Conservation (phyloP, 2,888 invertebrate species). For the Druceiella hillmani region DNA sequence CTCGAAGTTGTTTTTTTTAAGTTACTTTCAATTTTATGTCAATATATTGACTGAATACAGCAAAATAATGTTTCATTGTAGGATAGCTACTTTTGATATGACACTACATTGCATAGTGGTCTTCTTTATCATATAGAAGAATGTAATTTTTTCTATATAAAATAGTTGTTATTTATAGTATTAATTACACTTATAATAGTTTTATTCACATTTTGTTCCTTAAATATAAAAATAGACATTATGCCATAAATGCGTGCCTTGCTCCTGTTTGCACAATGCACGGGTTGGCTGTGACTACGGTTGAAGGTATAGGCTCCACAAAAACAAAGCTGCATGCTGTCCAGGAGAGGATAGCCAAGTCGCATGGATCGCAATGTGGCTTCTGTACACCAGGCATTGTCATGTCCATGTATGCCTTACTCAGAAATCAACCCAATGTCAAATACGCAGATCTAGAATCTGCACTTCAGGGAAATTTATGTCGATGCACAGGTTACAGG, state of each 20-base stretch:
- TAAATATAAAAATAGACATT: constrained; percentile 50
- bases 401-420: constrained; percentile 92
- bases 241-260: constrained; percentile 85
- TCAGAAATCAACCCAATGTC: constrained; percentile 69
- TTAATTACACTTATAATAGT: no score
- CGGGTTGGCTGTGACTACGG: constrained; percentile 84
- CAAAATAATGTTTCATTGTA: no score
- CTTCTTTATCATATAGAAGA: no score
- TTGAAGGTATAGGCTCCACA: constrained; percentile 88
- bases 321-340: constrained; percentile 75
- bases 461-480: constrained; percentile 79
- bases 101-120: no score
- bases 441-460: constrained; percentile 71
- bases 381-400: constrained; percentile 96
- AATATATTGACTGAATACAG: no score
- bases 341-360: constrained; percentile 81
- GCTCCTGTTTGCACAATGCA: constrained; percentile 83
- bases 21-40: no score
- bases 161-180: no score
- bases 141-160: no score
- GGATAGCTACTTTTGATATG: no score
- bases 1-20: no score
- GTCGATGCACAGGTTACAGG: constrained; percentile 91
- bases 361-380: constrained; percentile 93
- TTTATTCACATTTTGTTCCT: no score